Evolutionary conservation across 2,888 invertebrate genomes (phyloP).

Genomic region (Chrysolina oricalcia): DNA sequence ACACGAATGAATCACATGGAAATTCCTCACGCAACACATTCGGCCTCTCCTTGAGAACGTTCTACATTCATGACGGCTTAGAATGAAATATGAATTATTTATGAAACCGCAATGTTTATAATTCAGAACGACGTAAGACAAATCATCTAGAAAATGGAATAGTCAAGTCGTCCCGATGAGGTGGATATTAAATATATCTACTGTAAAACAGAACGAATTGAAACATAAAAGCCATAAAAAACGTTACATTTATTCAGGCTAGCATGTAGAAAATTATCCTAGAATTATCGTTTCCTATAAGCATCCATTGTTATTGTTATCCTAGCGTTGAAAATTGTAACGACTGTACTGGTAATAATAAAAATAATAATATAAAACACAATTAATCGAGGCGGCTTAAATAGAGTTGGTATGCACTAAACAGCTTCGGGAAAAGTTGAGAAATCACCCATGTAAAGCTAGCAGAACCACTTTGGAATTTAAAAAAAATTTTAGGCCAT

Average conservation of each 20-base stretch:
- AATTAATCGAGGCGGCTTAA: too few relatives aligned
- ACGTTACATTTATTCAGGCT: too few relatives aligned
- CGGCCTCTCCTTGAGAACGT: not conserved
- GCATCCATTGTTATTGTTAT: too few relatives aligned
- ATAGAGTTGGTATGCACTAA: too few relatives aligned
- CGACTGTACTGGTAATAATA: not conserved
- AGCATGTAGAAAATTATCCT: too few relatives aligned
- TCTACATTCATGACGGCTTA: not conserved
- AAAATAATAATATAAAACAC: too few relatives aligned
- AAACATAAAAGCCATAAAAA: too few relatives aligned
- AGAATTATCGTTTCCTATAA: too few relatives aligned
- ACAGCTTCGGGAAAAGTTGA: too few relatives aligned
- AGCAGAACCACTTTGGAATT: too few relatives aligned
- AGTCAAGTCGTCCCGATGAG: not conserved
- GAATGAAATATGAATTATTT: constrained; percentile 14
- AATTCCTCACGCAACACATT: constrained; percentile 2
- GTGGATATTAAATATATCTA: constrained; percentile 1
- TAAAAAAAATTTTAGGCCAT: too few relatives aligned
- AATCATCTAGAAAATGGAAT: not conserved
- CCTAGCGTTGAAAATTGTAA: not conserved
- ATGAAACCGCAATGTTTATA: not conserved
- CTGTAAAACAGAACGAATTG: not conserved
- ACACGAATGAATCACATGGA: not conserved
- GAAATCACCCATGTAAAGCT: too few relatives aligned
- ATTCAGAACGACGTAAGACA: not conserved